Evolutionary conservation across 2,113 vertebrate species (phyloP).

Genomic region (Plotosus lineatus): DNA sequence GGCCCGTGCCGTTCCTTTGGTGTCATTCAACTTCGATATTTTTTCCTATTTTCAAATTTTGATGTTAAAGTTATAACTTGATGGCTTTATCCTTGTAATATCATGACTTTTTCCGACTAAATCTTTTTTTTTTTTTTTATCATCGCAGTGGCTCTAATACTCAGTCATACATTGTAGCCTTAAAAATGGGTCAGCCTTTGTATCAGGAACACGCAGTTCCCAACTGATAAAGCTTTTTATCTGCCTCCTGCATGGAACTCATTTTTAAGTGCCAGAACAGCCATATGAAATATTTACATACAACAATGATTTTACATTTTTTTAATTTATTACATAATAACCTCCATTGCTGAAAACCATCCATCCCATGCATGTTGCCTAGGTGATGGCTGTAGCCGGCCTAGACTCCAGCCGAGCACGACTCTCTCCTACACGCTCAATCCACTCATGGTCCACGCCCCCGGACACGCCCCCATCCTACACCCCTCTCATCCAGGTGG

Average conservation of each 20-base stretch:
- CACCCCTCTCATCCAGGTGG: conserved; percentile 89
- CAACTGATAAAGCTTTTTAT: neutral
- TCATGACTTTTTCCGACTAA: no score
- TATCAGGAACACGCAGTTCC: neutral
- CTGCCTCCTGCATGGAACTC: neutral
- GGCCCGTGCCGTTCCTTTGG: no score
- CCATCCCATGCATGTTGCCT: conserved; percentile 23
- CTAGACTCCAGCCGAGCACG: conserved; percentile 86
- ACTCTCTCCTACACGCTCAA: conserved; percentile 85
- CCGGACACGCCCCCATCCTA: conserved; percentile 87
- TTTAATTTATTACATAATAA: neutral
- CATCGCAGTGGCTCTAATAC: no score
- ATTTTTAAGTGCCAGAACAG: neutral
- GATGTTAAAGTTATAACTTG: no score
- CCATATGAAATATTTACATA: neutral
- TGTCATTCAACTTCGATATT: no score
- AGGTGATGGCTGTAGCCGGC: conserved; percentile 94
- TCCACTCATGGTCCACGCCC: conserved; percentile 89
- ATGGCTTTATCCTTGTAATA: no score
- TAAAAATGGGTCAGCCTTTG: neutral
- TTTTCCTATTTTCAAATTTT: no score
- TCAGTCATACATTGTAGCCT: no score
- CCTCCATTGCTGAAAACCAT: conserved; percentile 8
- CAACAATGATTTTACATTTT: neutral
- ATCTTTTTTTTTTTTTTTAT: no score